Evolutionary conservation across 64 coral and sea anemone species (phyloP).

Genomic region (Montipora cactus): DNA sequence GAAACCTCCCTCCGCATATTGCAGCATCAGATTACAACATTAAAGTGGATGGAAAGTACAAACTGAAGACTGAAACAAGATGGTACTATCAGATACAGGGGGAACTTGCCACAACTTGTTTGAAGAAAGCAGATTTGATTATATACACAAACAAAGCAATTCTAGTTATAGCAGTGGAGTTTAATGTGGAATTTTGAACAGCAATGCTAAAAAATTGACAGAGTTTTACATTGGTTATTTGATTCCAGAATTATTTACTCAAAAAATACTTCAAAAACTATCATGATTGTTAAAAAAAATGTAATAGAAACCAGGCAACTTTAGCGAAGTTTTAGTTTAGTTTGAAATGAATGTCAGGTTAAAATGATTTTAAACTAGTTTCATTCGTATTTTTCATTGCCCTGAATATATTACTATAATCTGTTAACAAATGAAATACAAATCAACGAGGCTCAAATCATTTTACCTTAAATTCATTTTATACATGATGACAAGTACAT

Average conservation of each 20-base stretch:
- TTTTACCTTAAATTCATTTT: no score
- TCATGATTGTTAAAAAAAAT: background rate
- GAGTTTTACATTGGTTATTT: background rate
- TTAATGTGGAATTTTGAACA: constrained; percentile 16
- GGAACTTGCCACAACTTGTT: constrained; percentile 14
- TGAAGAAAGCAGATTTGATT: constrained; percentile 29
- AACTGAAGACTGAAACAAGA: constrained; percentile 47
- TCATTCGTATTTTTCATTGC: no score
- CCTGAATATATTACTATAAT: no score
- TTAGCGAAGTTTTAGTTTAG: background rate
- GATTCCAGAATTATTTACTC: constrained; percentile 11
- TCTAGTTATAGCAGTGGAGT: constrained; percentile 14
- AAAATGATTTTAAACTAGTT: background rate
- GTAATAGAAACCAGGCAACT: background rate
- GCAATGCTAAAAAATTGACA: background rate
- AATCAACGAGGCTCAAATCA: no score
- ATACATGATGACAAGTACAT: no score
- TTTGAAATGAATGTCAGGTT: background rate
- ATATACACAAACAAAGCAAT: constrained; percentile 62
- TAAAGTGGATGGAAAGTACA: background rate
- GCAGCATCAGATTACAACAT: constrained; percentile 10
- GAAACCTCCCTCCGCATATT: constrained; percentile 23
- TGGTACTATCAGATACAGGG: constrained; percentile 66
- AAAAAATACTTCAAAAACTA: background rate
- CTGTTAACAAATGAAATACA: no score